Evolutionary conservation across 2,113 vertebrate genomes (phyloP).

Genomic region (Barnardius zonarius): DNA sequence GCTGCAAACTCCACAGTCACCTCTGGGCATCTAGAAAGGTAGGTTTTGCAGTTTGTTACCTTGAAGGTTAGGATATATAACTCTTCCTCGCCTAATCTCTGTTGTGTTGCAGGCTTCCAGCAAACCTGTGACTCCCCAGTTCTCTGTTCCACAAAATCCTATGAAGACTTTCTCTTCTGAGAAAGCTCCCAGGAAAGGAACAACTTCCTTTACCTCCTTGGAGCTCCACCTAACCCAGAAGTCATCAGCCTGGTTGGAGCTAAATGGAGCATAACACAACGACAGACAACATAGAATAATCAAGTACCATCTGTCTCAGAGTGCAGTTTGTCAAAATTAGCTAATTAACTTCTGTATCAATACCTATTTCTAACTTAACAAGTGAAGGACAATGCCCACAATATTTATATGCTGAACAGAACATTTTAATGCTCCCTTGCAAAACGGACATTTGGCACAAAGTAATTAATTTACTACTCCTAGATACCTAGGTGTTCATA

Average conservation of each 20-base stretch:
- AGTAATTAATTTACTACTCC: background rate
- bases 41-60: background rate
- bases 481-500: background rate
- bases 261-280: rapidly evolving
- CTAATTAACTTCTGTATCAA: background rate
- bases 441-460: background rate
- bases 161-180: background rate
- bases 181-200: background rate
- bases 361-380: background rate
- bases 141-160: background rate
- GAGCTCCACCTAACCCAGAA: background rate
- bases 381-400: background rate
- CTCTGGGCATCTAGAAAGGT: background rate
- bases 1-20: background rate
- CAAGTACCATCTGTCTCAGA: background rate
- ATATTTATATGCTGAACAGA: background rate
- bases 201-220: background rate
- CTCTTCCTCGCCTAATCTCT: background rate
- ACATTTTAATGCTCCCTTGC: background rate
- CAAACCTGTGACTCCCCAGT: background rate
- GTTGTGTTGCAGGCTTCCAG: background rate
- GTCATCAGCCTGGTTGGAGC: background rate
- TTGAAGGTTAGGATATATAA: background rate
- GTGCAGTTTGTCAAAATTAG: background rate
- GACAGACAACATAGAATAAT: background rate